These are phyloP conservation scores for Psephotus haematonotus DNA, from an alignment of 2,113 vertebrate species.

Conservation along the genomic window DNA sequence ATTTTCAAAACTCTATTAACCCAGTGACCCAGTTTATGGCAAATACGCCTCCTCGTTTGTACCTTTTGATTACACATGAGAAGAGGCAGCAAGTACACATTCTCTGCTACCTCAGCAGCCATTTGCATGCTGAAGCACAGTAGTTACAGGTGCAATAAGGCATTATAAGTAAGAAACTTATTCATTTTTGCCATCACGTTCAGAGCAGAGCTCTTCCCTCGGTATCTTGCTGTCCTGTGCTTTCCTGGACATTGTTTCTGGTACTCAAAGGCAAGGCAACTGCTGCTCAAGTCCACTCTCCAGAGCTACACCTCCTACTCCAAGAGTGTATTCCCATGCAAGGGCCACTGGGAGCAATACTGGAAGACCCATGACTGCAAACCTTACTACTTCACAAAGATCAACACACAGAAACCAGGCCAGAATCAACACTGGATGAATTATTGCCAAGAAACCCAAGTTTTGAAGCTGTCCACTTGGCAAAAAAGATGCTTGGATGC, in stretches of 20 bases:
- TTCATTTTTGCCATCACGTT: not conserved
- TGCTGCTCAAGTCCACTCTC: not conserved
- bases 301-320: not conserved
- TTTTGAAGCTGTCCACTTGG: not conserved
- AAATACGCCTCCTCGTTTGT: not conserved
- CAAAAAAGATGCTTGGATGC: not conserved
- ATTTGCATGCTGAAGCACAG: not conserved
- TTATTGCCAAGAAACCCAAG: not conserved
- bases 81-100: not conserved
- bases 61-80: not conserved
- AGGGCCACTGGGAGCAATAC: not conserved
- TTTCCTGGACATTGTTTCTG: not conserved
- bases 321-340: not conserved
- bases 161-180: not conserved
- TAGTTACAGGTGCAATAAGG: not conserved
- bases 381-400: not conserved
- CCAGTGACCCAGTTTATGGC: constrained; percentile 5
- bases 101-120: not conserved
- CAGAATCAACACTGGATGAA: not conserved
- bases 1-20: constrained; percentile 27
- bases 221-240: not conserved
- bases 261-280: not conserved
- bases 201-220: not conserved
- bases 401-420: not conserved
- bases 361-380: not conserved